Percentiles rank a stretch among this genome's conserved stretches.
These are phyloP conservation scores for Riptortus pedestris DNA, from an alignment of 1,140 invertebrate species.

Conservation along the genomic window DNA sequence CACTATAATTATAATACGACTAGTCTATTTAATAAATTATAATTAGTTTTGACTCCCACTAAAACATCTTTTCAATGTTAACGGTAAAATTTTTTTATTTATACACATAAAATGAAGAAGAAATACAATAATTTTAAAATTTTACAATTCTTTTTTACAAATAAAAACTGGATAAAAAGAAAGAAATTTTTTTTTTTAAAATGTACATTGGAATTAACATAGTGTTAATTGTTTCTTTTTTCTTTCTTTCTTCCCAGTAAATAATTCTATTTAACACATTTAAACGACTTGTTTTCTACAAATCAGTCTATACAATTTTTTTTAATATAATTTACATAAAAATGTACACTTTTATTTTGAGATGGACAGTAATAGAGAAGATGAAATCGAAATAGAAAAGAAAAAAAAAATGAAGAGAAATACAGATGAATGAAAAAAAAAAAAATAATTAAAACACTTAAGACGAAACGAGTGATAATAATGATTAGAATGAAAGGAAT, in stretches of 20 bases:
- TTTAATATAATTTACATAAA: conserved; percentile 1
- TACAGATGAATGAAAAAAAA: too few species aligned
- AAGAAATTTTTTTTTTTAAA: too few species aligned
- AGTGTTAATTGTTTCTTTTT: background rate
- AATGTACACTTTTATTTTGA: background rate
- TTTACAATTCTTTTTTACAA: background rate
- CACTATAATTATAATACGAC: conserved; percentile 16
- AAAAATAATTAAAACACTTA: too few species aligned
- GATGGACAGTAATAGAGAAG: too few species aligned
- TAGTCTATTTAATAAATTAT: conserved; percentile 16
- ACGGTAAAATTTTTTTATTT: conserved; percentile 17
- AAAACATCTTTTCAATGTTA: conserved; percentile 5
- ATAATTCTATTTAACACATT: background rate
- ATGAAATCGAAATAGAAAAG: too few species aligned
- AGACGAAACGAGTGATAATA: too few species aligned
- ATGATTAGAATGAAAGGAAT: too few species aligned
- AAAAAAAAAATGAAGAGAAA: conserved; percentile 4
- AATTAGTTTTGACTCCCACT: conserved; percentile 12
- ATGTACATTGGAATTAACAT: background rate
- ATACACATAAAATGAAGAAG: conserved; percentile 17
- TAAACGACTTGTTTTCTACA: background rate
- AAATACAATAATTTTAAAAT: background rate
- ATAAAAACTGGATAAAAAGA: conserved; percentile 10
- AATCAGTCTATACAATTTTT: conserved; percentile 24
- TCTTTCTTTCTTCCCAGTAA: background rate